Evolutionary conservation across 2,113 vertebrate species (phyloP).

Genomic region (Aptenodytes patagonicus): DNA sequence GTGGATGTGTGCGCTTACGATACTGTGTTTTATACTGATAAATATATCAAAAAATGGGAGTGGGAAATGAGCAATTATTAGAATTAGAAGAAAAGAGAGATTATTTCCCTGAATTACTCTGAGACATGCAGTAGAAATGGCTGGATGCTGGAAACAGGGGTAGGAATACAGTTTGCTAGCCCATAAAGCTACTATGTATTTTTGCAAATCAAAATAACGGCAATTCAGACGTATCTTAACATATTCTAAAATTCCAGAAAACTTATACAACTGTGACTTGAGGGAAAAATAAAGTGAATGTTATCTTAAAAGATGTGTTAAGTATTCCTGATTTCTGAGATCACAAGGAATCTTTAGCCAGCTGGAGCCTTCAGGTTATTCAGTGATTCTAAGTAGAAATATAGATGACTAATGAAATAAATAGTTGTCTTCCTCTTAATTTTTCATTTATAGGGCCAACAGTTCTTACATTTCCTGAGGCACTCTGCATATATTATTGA

Average conservation of each 20-base stretch:
- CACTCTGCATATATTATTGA: slow-evolving; percentile 48
- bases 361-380: slow-evolving; percentile 55
- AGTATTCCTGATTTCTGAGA: slow-evolving; percentile 57
- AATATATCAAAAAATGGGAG: not conserved
- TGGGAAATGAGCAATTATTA: not conserved
- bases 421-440: slow-evolving; percentile 63
- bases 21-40: not conserved
- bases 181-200: not conserved
- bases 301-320: slow-evolving; percentile 8
- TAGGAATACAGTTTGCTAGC: not conserved
- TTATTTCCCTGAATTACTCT: not conserved
- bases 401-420: slow-evolving; percentile 57
- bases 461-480: slow-evolving; percentile 49
- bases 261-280: not conserved
- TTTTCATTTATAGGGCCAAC: slow-evolving; percentile 17
- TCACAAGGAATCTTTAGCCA: slow-evolving; percentile 38
- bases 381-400: slow-evolving; percentile 8
- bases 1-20: not conserved
- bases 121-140: not conserved
- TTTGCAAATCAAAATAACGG: not conserved
- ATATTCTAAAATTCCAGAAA: slow-evolving; percentile 15
- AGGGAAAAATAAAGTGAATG: not conserved
- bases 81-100: not conserved
- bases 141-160: not conserved
- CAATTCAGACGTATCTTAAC: not conserved